phyloP scores from a whole-genome alignment of 2,888 invertebrate species.

The Stenoptilia bipunctidactyla region DNA sequence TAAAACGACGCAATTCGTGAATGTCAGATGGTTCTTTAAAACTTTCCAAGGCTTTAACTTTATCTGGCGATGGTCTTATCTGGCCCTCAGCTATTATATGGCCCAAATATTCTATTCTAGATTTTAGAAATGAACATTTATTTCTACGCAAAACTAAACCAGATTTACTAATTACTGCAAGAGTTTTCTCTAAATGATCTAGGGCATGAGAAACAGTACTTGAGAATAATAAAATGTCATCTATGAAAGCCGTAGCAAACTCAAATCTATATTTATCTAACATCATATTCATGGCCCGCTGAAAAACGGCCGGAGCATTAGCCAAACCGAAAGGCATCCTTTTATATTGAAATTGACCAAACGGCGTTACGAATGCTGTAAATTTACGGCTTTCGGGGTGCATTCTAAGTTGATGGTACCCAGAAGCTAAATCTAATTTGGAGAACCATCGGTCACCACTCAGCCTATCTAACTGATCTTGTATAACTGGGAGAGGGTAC shows the following conservation, averaged over 20 bases:
- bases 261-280: conserved; percentile 7
- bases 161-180: conserved; percentile 2
- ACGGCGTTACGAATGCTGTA: conserved; percentile 11
- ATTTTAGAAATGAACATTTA: conserved; percentile 8
- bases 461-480: conserved; percentile 12
- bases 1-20: conserved; percentile 3
- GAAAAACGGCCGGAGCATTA: too few species aligned
- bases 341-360: conserved; percentile 5
- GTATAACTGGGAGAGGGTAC: conserved; percentile 12
- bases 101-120: conserved; percentile 7
- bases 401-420: conserved; percentile 5
- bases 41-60: neutral
- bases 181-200: conserved; percentile 2
- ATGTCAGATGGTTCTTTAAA: neutral
- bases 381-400: conserved; percentile 5
- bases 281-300: conserved; percentile 4
- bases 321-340: conserved; percentile 9
- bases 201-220: neutral
- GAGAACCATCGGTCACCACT: conserved; percentile 3
- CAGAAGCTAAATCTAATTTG: conserved; percentile 8
- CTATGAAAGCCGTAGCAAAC: conserved; percentile 9
- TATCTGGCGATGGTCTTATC: neutral
- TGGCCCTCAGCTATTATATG: neutral
- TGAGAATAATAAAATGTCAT: conserved; percentile 7
- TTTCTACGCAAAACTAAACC: neutral